phyloP scores from a whole-genome alignment of 2,797 vertebrate genomes.

The Strix occidentalis region DNA sequence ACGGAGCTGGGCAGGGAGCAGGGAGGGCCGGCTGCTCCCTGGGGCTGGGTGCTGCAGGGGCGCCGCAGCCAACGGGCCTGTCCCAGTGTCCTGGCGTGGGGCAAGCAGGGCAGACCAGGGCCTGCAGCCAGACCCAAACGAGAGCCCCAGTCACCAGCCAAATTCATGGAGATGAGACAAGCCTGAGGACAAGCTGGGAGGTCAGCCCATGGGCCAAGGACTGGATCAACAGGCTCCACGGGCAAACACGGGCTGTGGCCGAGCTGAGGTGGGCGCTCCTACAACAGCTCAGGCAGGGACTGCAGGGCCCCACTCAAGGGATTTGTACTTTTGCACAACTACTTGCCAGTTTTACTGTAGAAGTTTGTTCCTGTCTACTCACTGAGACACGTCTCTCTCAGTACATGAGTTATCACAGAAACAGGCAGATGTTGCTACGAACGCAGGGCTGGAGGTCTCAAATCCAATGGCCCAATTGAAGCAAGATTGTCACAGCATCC shows the following conservation, averaged over 20 bases:
- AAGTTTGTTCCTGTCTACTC: not conserved
- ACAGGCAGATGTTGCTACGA: not conserved
- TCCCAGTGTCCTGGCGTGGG: not conserved
- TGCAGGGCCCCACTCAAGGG: not conserved
- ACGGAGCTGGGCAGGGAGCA: not conserved
- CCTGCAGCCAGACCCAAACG: not conserved
- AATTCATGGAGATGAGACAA: not conserved
- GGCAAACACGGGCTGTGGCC: not conserved
- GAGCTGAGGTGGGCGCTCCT: not conserved
- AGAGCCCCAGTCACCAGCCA: not conserved
- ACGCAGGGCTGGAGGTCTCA: not conserved
- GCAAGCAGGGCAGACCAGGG: not conserved
- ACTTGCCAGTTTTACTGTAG: not conserved
- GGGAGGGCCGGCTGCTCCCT: not conserved
- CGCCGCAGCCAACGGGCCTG: rapidly evolving
- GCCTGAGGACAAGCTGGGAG: not conserved
- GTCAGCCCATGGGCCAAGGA: not conserved
- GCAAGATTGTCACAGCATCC: not conserved
- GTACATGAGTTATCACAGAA: not conserved
- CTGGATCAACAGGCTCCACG: not conserved
- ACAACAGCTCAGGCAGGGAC: not conserved
- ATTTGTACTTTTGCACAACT: not conserved
- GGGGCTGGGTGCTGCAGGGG: too few relatives aligned
- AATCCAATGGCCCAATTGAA: not conserved
- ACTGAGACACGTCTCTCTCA: not conserved